phyloP scores from a whole-genome alignment of 2,113 vertebrate genomes.

The Vulpes vulpes region DNA sequence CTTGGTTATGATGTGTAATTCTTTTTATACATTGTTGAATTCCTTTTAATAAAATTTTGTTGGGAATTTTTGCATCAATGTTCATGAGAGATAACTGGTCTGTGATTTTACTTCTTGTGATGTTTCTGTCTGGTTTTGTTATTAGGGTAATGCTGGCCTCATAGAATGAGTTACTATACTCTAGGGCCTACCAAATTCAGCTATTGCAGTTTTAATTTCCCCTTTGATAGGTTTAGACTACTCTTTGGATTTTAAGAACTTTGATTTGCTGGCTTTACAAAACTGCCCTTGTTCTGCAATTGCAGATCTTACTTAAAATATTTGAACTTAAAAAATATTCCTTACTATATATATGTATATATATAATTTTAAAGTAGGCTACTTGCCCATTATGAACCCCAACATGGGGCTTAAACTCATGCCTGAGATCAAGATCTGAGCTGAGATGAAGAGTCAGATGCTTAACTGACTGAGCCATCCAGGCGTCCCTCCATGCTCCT shows the following conservation, averaged over 20 bases:
- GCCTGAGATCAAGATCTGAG: not conserved
- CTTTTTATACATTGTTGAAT: too few relatives aligned
- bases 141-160: not conserved
- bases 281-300: not conserved
- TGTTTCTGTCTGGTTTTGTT: not conserved
- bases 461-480: not conserved
- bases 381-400: too few relatives aligned
- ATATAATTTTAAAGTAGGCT: too few relatives aligned
- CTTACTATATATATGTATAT: too few relatives aligned
- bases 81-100: not conserved
- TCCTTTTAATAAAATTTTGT: too few relatives aligned
- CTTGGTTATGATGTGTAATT: too few relatives aligned
- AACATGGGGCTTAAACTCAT: too few relatives aligned
- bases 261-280: not conserved
- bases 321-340: not conserved
- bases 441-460: not conserved
- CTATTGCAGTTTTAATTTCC: not conserved
- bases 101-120: not conserved
- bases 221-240: not conserved
- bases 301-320: not conserved
- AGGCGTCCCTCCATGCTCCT: not conserved
- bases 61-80: too few relatives aligned
- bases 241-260: not conserved
- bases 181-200: not conserved
- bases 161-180: not conserved